Conservation (phyloP, 2,113 vertebrate genomes). For the Prochilodus magdalenae region DNA sequence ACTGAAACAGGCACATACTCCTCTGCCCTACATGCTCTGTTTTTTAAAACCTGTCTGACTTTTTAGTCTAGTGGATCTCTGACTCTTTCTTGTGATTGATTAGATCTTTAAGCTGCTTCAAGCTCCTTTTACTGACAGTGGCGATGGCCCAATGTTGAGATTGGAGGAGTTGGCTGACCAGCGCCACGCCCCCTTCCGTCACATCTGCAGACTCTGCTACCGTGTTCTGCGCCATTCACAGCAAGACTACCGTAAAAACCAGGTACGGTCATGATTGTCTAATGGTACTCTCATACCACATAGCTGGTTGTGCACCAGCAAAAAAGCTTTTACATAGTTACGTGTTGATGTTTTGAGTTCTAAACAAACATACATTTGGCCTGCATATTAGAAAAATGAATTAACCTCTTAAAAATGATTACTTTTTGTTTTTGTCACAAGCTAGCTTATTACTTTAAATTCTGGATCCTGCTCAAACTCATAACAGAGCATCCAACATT, state of each 20-base stretch:
- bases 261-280: constrained; percentile 74
- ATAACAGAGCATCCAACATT: too few species aligned
- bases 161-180: constrained; percentile 97
- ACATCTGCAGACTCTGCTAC: constrained; percentile 97
- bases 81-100: background rate
- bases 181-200: constrained; percentile 93
- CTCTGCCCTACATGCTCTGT: background rate
- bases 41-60: background rate
- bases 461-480: too few species aligned
- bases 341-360: too few species aligned
- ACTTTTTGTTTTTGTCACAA: too few species aligned
- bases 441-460: too few species aligned
- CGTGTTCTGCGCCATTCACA: constrained; percentile 94
- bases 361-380: too few species aligned
- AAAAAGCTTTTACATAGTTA: too few species aligned
- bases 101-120: constrained; percentile 98
- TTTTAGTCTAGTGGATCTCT: background rate
- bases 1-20: constrained; percentile 88
- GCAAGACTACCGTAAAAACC: constrained; percentile 98
- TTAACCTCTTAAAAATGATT: too few species aligned
- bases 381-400: too few species aligned
- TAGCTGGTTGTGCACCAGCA: background rate
- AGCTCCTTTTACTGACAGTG: constrained; percentile 94
- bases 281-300: background rate
- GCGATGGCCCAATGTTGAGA: constrained; percentile 93